phyloP scores from a whole-genome alignment of 2,888 invertebrate genomes.

The Meta bourneti region DNA sequence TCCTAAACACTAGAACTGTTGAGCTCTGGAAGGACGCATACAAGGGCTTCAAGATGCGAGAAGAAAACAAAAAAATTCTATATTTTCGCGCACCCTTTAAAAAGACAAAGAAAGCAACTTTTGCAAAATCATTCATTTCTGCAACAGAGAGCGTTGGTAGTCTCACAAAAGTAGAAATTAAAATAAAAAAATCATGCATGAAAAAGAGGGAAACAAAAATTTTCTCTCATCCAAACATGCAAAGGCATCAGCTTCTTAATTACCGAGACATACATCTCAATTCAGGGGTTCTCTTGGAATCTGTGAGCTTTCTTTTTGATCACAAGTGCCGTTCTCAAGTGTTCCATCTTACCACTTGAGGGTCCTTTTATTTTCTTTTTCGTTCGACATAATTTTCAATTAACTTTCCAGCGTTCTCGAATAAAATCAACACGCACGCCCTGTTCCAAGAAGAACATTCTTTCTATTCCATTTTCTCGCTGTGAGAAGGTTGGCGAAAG shows the following conservation, averaged over 20 bases:
- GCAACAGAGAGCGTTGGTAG: slow-evolving; percentile 21
- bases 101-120: slow-evolving; percentile 45
- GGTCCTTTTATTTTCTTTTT: slow-evolving; percentile 5
- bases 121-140: slow-evolving; percentile 57
- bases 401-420: slow-evolving; percentile 44
- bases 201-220: not conserved
- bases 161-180: slow-evolving; percentile 58
- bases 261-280: slow-evolving; percentile 37
- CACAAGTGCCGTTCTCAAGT: slow-evolving; percentile 62
- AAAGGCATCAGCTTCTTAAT: slow-evolving; percentile 60
- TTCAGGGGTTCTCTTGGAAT: slow-evolving; percentile 4
- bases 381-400: slow-evolving; percentile 43
- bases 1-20: not conserved
- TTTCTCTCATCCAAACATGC: slow-evolving; percentile 21
- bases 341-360: slow-evolving; percentile 34
- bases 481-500: slow-evolving; percentile 3
- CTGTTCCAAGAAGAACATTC: not conserved
- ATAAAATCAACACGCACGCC: not conserved
- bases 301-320: slow-evolving; percentile 50
- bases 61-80: not conserved
- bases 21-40: not conserved
- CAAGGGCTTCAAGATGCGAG: not conserved
- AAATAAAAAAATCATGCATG: slow-evolving; percentile 8
- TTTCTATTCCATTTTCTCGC: not conserved
- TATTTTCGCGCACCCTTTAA: slow-evolving; percentile 20